A percentile compares a stretch with the other conserved stretches of the same genome.
These are phyloP conservation scores for Brachionus rotundiformis DNA, from an alignment of 1,140 invertebrate species.

Conservation along the genomic window DNA sequence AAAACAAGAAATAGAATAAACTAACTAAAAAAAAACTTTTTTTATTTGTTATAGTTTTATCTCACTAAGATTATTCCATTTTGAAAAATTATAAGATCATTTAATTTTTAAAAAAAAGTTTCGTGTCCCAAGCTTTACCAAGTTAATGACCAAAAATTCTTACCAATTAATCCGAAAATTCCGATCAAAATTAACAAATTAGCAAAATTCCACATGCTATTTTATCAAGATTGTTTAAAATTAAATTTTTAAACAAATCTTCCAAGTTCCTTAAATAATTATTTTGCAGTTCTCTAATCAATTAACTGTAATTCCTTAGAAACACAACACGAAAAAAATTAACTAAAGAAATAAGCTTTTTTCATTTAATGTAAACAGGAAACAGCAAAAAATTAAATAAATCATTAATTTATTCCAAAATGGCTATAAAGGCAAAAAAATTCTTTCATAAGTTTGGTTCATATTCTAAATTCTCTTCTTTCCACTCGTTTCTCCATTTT, in stretches of 20 bases:
- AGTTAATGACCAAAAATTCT: no score
- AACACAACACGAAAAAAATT: background rate
- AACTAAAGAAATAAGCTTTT: background rate
- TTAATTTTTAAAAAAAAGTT: no score
- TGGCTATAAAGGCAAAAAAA: background rate
- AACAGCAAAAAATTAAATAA: background rate
- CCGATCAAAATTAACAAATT: background rate
- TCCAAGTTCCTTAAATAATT: background rate
- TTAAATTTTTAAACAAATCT: background rate
- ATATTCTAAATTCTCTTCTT: conserved; percentile 41
- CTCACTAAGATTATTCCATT: no score
- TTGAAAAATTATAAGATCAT: no score
- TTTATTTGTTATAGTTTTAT: no score
- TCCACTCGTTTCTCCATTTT: background rate
- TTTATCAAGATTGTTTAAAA: background rate
- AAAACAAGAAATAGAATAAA: no score
- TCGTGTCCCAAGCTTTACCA: no score
- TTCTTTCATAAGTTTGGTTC: background rate
- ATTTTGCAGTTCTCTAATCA: background rate
- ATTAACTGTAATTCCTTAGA: conserved; percentile 16
- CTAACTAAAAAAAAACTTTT: no score
- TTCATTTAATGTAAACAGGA: background rate
- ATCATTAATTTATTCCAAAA: background rate
- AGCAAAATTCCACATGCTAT: background rate
- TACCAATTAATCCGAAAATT: background rate